Evolutionary conservation across 2,888 invertebrate genomes (phyloP).

Genomic region (Chrysolina americana): DNA sequence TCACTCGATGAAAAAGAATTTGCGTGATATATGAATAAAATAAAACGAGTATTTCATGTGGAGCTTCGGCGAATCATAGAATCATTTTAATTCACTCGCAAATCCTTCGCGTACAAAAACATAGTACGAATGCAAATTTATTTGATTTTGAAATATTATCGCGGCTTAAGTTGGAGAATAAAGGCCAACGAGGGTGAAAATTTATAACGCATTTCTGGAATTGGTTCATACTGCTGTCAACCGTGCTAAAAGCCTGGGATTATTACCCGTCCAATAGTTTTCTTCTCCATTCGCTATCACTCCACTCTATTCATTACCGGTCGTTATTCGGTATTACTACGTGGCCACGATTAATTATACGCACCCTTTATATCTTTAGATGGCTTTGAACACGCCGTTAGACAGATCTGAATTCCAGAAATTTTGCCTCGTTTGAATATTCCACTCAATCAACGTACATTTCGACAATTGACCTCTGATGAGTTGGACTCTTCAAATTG

Average conservation of each 20-base stretch:
- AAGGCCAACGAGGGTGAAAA: conserved; percentile 20
- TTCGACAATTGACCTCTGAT: not conserved
- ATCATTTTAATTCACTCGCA: conserved; percentile 14
- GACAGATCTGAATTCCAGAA: conserved; percentile 13
- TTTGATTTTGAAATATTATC: conserved; percentile 35
- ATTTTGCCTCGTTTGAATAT: conserved; percentile 12
- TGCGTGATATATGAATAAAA: conserved; percentile 14
- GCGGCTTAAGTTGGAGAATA: conserved; percentile 20
- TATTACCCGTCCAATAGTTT: conserved; percentile 42
- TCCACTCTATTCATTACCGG: conserved; percentile 54
- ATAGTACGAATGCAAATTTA: conserved; percentile 31
- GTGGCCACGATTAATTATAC: conserved; percentile 52
- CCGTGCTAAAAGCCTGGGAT: conserved; percentile 36
- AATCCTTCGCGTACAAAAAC: conserved; percentile 23
- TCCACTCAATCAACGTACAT: conserved; percentile 16
- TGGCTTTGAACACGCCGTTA: conserved; percentile 27
- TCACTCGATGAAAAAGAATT: conserved; percentile 6
- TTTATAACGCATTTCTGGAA: conserved; percentile 30
- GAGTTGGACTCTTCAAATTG: not conserved
- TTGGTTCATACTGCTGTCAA: conserved; percentile 27
- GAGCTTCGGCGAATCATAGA: not conserved
- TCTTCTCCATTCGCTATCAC: conserved; percentile 49
- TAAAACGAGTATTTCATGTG: conserved; percentile 16
- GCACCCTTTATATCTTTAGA: conserved; percentile 48
- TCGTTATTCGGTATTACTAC: conserved; percentile 53